Evolutionary conservation across 2,888 invertebrate species (phyloP), one percentile per base, ranked within the genome.

Genomic region (Lithodes maja): DNA sequence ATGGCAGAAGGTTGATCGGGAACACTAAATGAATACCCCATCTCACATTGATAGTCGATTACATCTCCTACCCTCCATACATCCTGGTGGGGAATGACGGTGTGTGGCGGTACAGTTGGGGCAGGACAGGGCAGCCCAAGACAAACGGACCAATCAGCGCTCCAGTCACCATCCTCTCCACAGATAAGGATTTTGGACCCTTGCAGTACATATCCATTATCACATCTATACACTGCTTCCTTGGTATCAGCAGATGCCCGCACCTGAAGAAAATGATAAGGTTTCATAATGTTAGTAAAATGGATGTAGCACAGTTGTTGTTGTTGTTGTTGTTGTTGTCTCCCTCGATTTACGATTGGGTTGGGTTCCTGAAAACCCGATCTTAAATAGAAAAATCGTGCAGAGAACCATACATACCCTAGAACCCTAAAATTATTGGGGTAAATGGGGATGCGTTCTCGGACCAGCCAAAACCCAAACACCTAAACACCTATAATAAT

Each of bases 181-280:
- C 91, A 91, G n/a, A 50, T 17, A 33, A 91, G 79, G 5, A 53
- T 74, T 17, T 85, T 91, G 17, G 69, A 7, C 3, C 91, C 91
- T 55, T 74, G 90, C 50, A 91, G 75, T n/a, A 85, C 78, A 85
- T 81, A 91, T 15, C 91, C 91, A 49, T 2, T 5, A 12, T 89
- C 82, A 74, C 91, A 91, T 17, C 81, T 86, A 80, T 91, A 91
- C 7, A 86, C 85, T 7, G 91, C 91, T 33, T 90, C 86, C 50
- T 86, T 81, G 15, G 79, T 61, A 5, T 77, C 53, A 2, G 74
- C n/a, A 49, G 91, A 90, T 5, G 90, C 91, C 17, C 90, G 80
- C 1, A 91, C 88, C 91, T 91, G 78, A 0, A 85, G 33, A 33
- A 33, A 7, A 80, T 1, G 53, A 49, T n/a, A 9, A 1, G 33